phyloP scores from a whole-genome alignment of 2,888 invertebrate genomes.

The Scotopteryx bipunctaria region DNA sequence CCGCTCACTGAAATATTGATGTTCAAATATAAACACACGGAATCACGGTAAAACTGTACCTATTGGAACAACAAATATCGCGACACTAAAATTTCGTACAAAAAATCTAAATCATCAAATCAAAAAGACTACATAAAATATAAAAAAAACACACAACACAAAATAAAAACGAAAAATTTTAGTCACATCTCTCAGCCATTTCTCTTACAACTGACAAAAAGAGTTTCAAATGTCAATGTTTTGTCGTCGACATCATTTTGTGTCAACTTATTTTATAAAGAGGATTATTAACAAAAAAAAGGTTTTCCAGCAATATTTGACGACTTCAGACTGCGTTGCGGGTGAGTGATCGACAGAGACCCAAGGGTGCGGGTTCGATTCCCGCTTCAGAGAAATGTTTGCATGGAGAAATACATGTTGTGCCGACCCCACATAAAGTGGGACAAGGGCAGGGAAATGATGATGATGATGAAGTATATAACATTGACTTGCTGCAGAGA shows the following conservation, averaged over 20 bases:
- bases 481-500: too few relatives aligned
- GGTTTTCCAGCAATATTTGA: too few relatives aligned
- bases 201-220: slow-evolving; percentile 55
- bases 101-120: slow-evolving; percentile 62
- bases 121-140: slow-evolving; percentile 78
- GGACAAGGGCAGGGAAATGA: too few relatives aligned
- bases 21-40: slow-evolving; percentile 32
- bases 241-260: slow-evolving; percentile 10
- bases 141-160: slow-evolving; percentile 80
- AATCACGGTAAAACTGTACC: slow-evolving; percentile 60
- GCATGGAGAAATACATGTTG: too few relatives aligned
- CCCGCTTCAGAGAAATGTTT: too few relatives aligned
- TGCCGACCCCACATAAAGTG: too few relatives aligned
- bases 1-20: slow-evolving; percentile 26
- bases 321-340: too few relatives aligned
- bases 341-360: too few relatives aligned
- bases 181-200: slow-evolving; percentile 78
- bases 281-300: not conserved
- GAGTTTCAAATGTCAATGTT: not conserved
- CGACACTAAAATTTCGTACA: slow-evolving; percentile 76
- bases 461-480: too few relatives aligned
- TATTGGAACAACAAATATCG: slow-evolving; percentile 21
- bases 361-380: too few relatives aligned
- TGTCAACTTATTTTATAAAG: not conserved
- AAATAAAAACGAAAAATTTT: slow-evolving; percentile 76